Conservation (phyloP, 2,797 vertebrate genomes). For the Onychomys leucogaster region DNA sequence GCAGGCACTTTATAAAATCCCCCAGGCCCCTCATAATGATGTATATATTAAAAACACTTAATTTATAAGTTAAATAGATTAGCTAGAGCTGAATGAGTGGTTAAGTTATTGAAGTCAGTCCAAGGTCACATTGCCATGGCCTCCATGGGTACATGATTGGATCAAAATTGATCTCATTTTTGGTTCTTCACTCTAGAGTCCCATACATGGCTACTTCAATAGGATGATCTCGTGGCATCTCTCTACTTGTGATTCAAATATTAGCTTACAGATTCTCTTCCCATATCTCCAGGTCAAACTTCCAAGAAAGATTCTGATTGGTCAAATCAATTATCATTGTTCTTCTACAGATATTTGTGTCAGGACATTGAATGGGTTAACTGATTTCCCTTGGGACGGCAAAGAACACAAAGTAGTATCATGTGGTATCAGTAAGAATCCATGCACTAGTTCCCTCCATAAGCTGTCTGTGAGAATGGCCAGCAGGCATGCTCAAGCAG, state of each 20-base stretch:
- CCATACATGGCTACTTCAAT: not conserved
- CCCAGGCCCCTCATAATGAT: too few species aligned
- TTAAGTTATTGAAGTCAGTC: not conserved
- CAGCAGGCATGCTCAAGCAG: not conserved
- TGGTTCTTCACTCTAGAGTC: not conserved
- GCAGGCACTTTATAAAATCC: too few species aligned
- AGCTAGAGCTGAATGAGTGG: not conserved
- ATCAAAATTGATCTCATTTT: slow-evolving; percentile 18
- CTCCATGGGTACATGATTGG: not conserved
- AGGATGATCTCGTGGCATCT: not conserved
- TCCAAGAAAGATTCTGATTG: not conserved
- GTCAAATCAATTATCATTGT: not conserved
- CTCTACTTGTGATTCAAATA: slow-evolving; percentile 25
- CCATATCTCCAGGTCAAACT: not conserved
- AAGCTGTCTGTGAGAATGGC: not conserved
- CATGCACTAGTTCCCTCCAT: not conserved
- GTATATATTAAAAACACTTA: not conserved
- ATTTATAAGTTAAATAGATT: slow-evolving; percentile 38
- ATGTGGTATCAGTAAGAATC: not conserved
- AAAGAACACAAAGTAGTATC: not conserved
- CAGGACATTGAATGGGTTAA: not conserved
- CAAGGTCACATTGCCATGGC: slow-evolving; percentile 7
- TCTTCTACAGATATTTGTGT: not conserved
- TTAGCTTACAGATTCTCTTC: not conserved
- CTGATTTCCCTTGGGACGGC: not conserved